phyloP scores from a whole-genome alignment of 2,113 vertebrate species.

The Phrynocephalus versicolor region DNA sequence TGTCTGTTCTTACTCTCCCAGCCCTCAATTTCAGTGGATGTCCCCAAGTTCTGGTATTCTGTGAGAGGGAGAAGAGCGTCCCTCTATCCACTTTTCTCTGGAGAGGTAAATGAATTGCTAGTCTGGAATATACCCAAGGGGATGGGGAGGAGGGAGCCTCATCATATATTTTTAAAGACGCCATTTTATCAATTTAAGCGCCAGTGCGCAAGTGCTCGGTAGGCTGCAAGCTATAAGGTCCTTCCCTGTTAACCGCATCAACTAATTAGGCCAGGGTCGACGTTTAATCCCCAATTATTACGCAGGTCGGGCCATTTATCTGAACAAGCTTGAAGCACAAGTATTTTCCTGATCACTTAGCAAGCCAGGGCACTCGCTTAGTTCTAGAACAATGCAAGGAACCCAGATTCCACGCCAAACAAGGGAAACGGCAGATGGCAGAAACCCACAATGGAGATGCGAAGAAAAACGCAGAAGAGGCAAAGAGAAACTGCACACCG shows the following conservation, averaged over 20 bases:
- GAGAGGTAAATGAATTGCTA: no score
- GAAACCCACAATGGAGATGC: fast-evolving
- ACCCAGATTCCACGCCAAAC: fast-evolving
- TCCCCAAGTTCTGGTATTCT: no score
- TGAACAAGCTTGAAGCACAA: neutral
- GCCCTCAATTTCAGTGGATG: no score
- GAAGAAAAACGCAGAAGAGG: neutral
- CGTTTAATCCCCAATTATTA: neutral
- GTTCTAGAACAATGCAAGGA: neutral
- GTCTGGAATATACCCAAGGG: neutral
- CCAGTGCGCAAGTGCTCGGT: neutral
- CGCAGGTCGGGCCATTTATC: neutral
- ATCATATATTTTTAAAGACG: neutral
- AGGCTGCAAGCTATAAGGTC: no score
- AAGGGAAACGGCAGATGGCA: neutral
- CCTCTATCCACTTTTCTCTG: no score
- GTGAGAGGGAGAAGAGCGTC: no score
- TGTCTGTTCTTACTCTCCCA: no score
- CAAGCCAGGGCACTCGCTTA: neutral
- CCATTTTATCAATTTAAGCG: neutral
- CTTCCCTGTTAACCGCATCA: neutral
- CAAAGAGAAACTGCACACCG: neutral
- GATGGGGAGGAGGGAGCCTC: neutral
- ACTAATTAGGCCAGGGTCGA: neutral
- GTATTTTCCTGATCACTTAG: neutral